A percentile compares a stretch with the other conserved stretches of the same genome.
These are phyloP conservation scores for Acanthurus tractus DNA, from an alignment of 2,797 vertebrate species.

Conservation along the genomic window DNA sequence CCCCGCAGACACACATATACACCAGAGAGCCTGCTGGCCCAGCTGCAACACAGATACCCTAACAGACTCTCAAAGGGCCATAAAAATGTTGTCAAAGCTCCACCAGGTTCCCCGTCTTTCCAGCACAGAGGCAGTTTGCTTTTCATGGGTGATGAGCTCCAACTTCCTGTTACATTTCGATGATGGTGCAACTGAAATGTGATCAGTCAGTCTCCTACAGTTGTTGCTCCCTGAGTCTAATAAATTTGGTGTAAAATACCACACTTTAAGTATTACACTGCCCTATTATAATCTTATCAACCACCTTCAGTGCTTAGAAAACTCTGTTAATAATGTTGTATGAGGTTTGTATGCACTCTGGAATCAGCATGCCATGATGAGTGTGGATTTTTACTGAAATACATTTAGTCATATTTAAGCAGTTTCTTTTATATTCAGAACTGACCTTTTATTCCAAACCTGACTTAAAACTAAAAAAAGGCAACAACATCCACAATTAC, in stretches of 20 bases:
- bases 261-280: neutral
- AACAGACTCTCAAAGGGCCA: conserved; percentile 2
- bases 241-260: neutral
- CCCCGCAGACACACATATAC: neutral
- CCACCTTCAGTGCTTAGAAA: neutral
- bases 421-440: neutral
- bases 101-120: neutral
- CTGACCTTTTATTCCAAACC: conserved; percentile 5
- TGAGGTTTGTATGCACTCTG: neutral
- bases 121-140: neutral
- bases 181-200: no score
- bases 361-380: neutral
- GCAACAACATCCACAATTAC: conserved; percentile 8
- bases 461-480: conserved; percentile 6
- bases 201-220: neutral
- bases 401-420: neutral
- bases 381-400: neutral
- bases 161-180: neutral
- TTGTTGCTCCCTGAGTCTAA: neutral
- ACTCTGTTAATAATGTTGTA: no score
- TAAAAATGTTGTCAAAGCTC: neutral
- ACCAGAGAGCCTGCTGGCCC: neutral
- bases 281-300: neutral
- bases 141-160: neutral
- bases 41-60: conserved; percentile 8